Evolutionary conservation across 2,797 vertebrate species (phyloP).

Genomic region (Choloepus didactylus): DNA sequence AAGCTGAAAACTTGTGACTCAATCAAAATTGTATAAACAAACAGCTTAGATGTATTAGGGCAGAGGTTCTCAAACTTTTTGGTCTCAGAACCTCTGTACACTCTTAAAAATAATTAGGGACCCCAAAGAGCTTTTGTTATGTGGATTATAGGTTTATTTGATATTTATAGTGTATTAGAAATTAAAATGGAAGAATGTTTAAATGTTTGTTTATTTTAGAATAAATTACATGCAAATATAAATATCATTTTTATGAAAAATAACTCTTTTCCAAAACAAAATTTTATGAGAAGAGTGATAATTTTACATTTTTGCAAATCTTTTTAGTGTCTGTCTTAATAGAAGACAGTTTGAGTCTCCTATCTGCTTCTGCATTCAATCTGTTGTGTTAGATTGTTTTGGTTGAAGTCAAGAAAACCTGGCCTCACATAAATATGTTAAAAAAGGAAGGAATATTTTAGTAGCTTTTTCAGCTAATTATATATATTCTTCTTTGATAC

Average conservation of each 20-base stretch:
- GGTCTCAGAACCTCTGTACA: neutral
- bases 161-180: neutral
- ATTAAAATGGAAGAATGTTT: neutral
- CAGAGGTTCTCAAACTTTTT: conserved; percentile 25
- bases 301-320: conserved; percentile 9
- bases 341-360: neutral
- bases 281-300: neutral
- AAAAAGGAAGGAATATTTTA: neutral
- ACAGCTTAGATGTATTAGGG: neutral
- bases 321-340: neutral
- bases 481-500: neutral
- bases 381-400: neutral
- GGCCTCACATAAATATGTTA: neutral
- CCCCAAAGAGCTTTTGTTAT: neutral
- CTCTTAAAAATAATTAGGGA: conserved; percentile 17
- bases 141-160: neutral
- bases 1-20: neutral
- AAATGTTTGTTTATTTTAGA: neutral
- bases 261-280: conserved; percentile 18
- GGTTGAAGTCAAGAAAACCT: conserved; percentile 43
- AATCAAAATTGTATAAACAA: conserved; percentile 21
- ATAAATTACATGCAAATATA: neutral
- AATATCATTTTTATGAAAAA: conserved; percentile 27
- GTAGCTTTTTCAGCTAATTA: neutral
- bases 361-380: neutral